Evolutionary conservation across 2,797 vertebrate species (phyloP), one percentile per base, ranked within the genome.

Genomic region (Antrozous pallidus): DNA sequence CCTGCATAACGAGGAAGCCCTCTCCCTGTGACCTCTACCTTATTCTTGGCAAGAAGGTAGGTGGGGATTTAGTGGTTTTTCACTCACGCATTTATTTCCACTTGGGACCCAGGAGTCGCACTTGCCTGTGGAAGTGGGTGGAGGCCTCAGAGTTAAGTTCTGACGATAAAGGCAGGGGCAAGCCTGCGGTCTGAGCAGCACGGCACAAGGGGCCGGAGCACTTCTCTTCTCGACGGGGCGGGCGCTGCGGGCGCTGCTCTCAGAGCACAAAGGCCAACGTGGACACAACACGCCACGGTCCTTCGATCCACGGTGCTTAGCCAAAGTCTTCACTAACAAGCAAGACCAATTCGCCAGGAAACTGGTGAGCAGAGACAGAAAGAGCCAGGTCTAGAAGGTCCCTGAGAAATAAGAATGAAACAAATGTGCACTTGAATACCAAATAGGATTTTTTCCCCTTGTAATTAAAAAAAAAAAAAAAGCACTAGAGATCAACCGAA

Each of bases 221-320:
- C 5, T 8, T 67, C 12, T 24, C 28, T 63, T 61, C 24, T 18
- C 3, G 31, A 0, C 3, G 20, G 18, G 38, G 17, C 0, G n/a
- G 69, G 79, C 10, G 20, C 28, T 26, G 1, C 1, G 22, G 1
- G 8, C 4, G 0, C 17, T 9, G 4, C 0, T 33, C 26, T 28
- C 16, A n/a, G 16, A 26, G 22, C 31, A 58, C 71, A 73, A 45
- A 49, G 88, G 28, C 49, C 73, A 67, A 3, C 22, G 5, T 42
- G 22, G 45, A 56, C 56, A 40, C 31, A 12, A 0, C 4, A 8
- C 22, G 16, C 70, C 17, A 0, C 3, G 8, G 51, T 12, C 40
- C 49, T 51, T 18, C 33, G 28, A 3, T 4, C 70, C 24, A 7
- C 0, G 14, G n/a, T n/a, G 26, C 38, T 28, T 45, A 38, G 71